Evolutionary conservation across 92 coral and sea anemone species (phyloP), one percentile per base, ranked within the genome.

Genomic region (Pocillopora grandis): DNA sequence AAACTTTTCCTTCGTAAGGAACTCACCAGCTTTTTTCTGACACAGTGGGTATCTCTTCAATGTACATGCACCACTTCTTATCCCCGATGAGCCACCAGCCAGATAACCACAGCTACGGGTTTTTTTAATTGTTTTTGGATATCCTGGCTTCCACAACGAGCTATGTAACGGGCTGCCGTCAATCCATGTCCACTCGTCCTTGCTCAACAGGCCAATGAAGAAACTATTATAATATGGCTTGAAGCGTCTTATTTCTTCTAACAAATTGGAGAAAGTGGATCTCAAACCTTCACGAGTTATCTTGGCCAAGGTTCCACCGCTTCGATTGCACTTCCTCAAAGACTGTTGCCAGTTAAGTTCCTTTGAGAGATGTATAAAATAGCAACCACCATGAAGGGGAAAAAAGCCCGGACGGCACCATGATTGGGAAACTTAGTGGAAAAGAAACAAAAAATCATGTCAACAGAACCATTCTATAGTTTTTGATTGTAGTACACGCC

Each of bases 251-350:
- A 27, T 27, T 27, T 27, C 31, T 27, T 27, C 31, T 27, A 27
- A 27, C 31, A 27, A 27, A 27, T 27, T 27, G 31, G 31, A 27
- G 31, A 27, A 27, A 27, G 31, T 27, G 31, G 31, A 27, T 27
- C 74, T 65, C 52, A 79, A 17, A 31, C 74, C 74, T 67, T 79
- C 83, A 12, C 83, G 60, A 23, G 72, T 48, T 65, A 79, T 67
- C 83, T 79, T 66, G 83, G 74, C 74, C 62, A 79, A 69, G 21
- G 75, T 79, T 2, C 83, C 83, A 12, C 83, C 83, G 21, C 52
- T 9, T 48, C 17, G 48, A 7, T 55, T 79, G 74, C 83, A 79
- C 31, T 49, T 7, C 6, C 48, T 5, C 15, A 65, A 5, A 13
- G 74, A 72, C 12, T 65, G 1, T 13, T 42, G 21, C 83, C 83